Evolutionary conservation across 1,140 invertebrate genomes (phyloP).

Genomic region (Penaeus vannamei): DNA sequence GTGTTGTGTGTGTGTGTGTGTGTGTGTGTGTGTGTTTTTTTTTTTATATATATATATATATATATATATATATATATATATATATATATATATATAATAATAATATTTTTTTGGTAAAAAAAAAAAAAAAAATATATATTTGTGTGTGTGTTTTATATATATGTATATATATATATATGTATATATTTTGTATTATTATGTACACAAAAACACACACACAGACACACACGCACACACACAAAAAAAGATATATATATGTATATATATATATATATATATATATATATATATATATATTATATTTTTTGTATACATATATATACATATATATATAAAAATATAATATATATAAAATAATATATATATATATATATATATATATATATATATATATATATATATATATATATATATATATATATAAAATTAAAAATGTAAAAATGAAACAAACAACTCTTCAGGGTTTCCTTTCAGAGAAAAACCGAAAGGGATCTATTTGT

Average conservation of each 20-base stretch:
- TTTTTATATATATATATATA: too few species aligned
- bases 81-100: too few species aligned
- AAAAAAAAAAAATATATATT: too few species aligned
- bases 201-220: background rate
- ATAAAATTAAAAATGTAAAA: background rate
- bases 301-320: too few species aligned
- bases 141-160: background rate
- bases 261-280: background rate
- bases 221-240: background rate
- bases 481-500: background rate
- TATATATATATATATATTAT: background rate
- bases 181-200: background rate
- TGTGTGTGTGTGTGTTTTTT: too few species aligned
- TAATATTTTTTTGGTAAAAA: too few species aligned
- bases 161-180: slow-evolving; percentile 16
- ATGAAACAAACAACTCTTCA: background rate
- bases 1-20: too few species aligned
- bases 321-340: too few species aligned
- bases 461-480: background rate
- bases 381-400: slow-evolving; percentile 23
- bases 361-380: background rate
- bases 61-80: too few species aligned
- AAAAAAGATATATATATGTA: background rate
- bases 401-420: background rate
- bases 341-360: background rate